Base-by-base conservation (phyloP, 2,888 invertebrate genomes). In the Dolichomitus sp. region DNA sequence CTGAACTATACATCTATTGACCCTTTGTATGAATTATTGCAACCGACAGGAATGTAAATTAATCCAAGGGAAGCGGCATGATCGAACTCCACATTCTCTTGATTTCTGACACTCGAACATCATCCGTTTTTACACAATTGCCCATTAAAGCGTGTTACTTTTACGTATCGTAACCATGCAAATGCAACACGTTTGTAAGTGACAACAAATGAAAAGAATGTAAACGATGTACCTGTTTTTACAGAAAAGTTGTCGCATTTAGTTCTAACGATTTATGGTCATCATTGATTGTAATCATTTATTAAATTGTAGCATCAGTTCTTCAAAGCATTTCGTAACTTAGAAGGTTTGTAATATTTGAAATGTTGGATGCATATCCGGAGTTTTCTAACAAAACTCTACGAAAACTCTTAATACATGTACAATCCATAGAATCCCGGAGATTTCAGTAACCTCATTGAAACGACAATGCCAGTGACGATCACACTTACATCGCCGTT, bases 401-500 rank as follows among this genome's bases (percentile, higher is more conserved):
- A 45, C 14, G 37, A 3, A 52, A 50, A 6, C 23, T 40, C 11
- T 50, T 73, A 17, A 50, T 7, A 14, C 66, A 48, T 27, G 11
- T 57, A 27, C 33, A 57, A 48, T 23, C 27, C 27, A 23, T 52
- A 52, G 11, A 12, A 23, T 2, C 12, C 11, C 3, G 27, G 5
- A 54, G 4, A 54, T 27, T 23, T 4, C 4, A 27, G 27, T 54
- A 54, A 54, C 12, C 54, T 27, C 61, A 50, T 74, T 33, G 37
- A 70, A 65, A 37, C n/a, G n/a, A 42, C 42, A 42, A 50, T 59
- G 59, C 75, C 73, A 65, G 66, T 30, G 52, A 57, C 48, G 75
- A 70, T 70, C 70, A 54, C 65, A 69, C 70, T 82, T 59, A 69
- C 48, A 72, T 74, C 33, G 61, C 65, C 66, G 59, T 79, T 80